Conservation (phyloP, 1,140 invertebrate species). For the Drosophila albomicans region DNA sequence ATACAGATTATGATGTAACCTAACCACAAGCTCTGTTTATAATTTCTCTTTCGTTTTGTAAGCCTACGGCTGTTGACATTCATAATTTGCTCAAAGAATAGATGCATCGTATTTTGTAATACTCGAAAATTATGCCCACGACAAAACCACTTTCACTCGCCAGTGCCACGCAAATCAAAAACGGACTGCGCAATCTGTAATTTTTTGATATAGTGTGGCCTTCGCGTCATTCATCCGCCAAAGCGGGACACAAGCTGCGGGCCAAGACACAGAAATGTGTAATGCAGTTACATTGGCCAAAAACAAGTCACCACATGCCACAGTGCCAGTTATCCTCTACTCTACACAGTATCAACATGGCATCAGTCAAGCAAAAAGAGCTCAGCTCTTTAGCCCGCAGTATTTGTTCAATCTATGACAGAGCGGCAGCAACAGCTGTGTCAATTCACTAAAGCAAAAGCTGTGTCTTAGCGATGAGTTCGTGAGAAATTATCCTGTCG, state of each 20-base stretch:
- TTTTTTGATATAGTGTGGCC: conserved; percentile 53
- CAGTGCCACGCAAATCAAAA: conserved; percentile 47
- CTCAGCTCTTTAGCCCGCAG: conserved; percentile 14
- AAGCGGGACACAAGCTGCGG: conserved; percentile 29
- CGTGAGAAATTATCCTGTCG: conserved; percentile 9
- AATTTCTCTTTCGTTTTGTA: conserved; percentile 26
- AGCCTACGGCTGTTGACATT: background rate
- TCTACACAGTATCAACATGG: conserved; percentile 25
- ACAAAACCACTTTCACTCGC: conserved; percentile 61
- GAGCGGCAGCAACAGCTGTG: conserved; percentile 29
- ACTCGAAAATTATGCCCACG: conserved; percentile 15
- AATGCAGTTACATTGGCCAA: conserved; percentile 43
- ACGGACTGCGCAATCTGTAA: conserved; percentile 49
- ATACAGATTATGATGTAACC: conserved; percentile 29
- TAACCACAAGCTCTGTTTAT: background rate
- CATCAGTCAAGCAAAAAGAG: conserved; percentile 43
- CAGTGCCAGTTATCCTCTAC: conserved; percentile 40
- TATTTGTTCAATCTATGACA: conserved; percentile 35
- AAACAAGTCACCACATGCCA: conserved; percentile 43
- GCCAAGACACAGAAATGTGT: conserved; percentile 27
- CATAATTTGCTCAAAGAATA: conserved; percentile 50
- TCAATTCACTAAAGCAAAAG: conserved; percentile 15
- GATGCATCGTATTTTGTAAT: conserved; percentile 57
- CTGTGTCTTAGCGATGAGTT: conserved; percentile 27
- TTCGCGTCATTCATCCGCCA: conserved; percentile 47